Base-by-base conservation (phyloP, 2,888 invertebrate genomes). In the Andrena bucephala region DNA sequence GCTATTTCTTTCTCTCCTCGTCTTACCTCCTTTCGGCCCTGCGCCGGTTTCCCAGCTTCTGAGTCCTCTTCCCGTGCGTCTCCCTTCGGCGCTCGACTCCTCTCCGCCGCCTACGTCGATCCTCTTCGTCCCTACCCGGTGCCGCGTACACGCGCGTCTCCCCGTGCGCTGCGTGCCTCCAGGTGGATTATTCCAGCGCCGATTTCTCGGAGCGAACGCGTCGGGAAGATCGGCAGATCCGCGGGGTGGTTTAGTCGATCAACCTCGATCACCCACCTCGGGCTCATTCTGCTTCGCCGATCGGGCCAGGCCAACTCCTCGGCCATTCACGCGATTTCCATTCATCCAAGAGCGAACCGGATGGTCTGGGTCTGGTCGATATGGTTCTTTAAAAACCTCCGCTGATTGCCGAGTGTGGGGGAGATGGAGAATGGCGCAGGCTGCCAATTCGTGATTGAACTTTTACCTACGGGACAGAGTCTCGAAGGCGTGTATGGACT, bases 241-340 rank as follows among this genome's bases (percentile, higher is more conserved):
- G 13, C 63, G 74, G 77, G 82, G 83, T 79, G 83, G 81, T 74
- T 76, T 63, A 68, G 72, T 70, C 83, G 85, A 84, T 88, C 86
- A 83, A 83, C 81, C 85, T 85, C 69, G 83, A 87, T 88, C 88
- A 87, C 85, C 85, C 84, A 81, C 77, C 74, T 77, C 70, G 77
- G 13, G 80, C 83, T 70, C 80, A 75, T 87, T 87, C 87, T 74
- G 66, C 85, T 70, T 78, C 84, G 52, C 59, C 50, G 70, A 73
- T 76, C 85, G 79, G 81, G 75, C 81, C 71, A 70, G 74, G 77
- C 72, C 81, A 86, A 85, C 80, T 85, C 81, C 73, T 77, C 83
- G 85, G 87, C 85, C 90, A 90, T 91, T 91, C 90, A 90, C 89
- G 90, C 88, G 86, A 91, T 90, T 89, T 83, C 87, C 89, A 89